Evolutionary conservation across 2,888 invertebrate species (phyloP), one percentile per base, ranked within the genome.

Genomic region (Nineta flava): DNA sequence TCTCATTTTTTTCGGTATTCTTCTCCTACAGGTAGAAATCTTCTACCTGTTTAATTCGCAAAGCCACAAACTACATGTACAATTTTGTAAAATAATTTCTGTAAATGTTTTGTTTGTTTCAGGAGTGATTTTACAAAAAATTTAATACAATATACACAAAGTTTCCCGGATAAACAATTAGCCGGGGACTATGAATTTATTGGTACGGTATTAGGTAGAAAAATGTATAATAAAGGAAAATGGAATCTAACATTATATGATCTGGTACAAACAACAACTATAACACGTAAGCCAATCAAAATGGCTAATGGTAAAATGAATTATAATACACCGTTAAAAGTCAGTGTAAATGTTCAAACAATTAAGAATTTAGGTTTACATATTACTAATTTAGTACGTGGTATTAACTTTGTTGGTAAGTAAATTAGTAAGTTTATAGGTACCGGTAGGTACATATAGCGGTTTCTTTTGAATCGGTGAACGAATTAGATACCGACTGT

Each of bases 321-420:
- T 6, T 56, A 58, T 21, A 59, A 61, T 43, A 59, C 60, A 13
- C 68, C 69, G 26, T 58, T 82, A 1, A 74, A 74, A 58, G 85
- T 83, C 0, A 75, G 75, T 50, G 78, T 88, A 0, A 80, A 81
- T 56, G 79, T 87, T 10, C 79, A 85, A 62, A 77, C 73, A 55
- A 83, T 87, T 54, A 79, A 83, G 0, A 81, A 86, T 62, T 74
- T 88, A 73, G 78, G 83, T 57, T 67, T 88, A 55, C 87, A 87
- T 59, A 77, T 87, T 26, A 76, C 79, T 9, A 82, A 88, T 65
- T 68, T 87, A 42, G 68, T 87, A 9, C 70, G 77, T 44, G 83
- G 84, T 46, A 72, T 77, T 32, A 74, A 75, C 32, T 63, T 81
- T 17, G 66, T 87, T 47, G 83, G 81, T 81, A 64, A 61, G 62